These are phyloP conservation scores for Tetanocera ferruginea DNA, from an alignment of 2,888 invertebrate species.

Conservation along the genomic window DNA sequence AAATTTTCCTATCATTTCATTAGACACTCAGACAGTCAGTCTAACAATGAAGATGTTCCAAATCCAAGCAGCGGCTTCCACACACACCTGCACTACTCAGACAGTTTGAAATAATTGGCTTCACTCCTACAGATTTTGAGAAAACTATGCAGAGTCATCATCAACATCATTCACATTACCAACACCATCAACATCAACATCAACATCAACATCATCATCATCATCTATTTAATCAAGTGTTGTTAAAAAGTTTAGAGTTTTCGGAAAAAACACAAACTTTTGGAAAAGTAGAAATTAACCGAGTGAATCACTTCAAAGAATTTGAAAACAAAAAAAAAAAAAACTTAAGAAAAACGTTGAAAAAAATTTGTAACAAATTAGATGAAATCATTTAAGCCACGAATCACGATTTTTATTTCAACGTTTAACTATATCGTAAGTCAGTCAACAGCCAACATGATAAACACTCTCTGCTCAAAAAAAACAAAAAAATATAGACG, in stretches of 20 bases:
- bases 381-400: constrained; percentile 49
- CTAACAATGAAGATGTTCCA: constrained; percentile 8
- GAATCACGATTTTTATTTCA: constrained; percentile 48
- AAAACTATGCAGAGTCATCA: not conserved
- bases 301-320: constrained; percentile 29
- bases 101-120: not conserved
- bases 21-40: not conserved
- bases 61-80: not conserved
- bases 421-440: not conserved
- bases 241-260: not conserved
- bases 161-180: not conserved
- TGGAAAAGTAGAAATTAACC: constrained; percentile 24
- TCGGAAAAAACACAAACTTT: not conserved
- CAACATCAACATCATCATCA: not conserved
- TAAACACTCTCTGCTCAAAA: too few relatives aligned
- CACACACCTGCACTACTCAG: not conserved
- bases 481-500: too few relatives aligned
- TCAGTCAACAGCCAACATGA: not conserved
- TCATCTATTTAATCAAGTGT: constrained; percentile 1
- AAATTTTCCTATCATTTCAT: not conserved
- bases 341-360: too few relatives aligned
- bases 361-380: constrained; percentile 28
- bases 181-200: not conserved
- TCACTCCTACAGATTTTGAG: not conserved
- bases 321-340: not conserved